Percentiles rank a stretch among this genome's conserved stretches.
Conservation (phyloP, 2,888 invertebrate genomes). For the Volucella inanis region DNA sequence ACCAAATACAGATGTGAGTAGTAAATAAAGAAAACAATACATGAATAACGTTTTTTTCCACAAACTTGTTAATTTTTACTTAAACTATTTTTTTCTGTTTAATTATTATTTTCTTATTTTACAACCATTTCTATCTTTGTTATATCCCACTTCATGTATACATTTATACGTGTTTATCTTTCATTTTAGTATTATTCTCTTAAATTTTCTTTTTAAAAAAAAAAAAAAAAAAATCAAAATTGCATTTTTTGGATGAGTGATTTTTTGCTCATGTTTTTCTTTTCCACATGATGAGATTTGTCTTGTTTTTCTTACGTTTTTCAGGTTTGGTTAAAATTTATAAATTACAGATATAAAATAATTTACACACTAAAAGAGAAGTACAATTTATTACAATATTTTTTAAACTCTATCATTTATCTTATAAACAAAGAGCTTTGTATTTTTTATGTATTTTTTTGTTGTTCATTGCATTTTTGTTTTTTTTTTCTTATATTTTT, state of each 20-base stretch:
- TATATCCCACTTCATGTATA: slow-evolving; percentile 11
- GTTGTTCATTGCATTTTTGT: slow-evolving; percentile 1
- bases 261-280: slow-evolving; percentile 30
- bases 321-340: slow-evolving; percentile 20
- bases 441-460: neutral
- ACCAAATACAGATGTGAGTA: neutral
- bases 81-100: slow-evolving; percentile 44
- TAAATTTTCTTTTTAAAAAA: slow-evolving; percentile 36
- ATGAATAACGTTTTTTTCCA: slow-evolving; percentile 15
- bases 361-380: slow-evolving; percentile 69
- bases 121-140: slow-evolving; percentile 43
- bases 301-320: neutral
- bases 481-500: neutral
- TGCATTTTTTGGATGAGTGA: slow-evolving; percentile 49
- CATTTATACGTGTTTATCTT: slow-evolving; percentile 18
- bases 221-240: slow-evolving; percentile 59
- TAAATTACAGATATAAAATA: slow-evolving; percentile 70
- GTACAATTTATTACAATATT: slow-evolving; percentile 44
- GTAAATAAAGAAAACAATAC: slow-evolving; percentile 7
- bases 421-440: slow-evolving; percentile 57
- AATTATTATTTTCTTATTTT: slow-evolving; percentile 50
- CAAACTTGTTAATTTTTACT: slow-evolving; percentile 64
- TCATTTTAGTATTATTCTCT: neutral
- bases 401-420: slow-evolving; percentile 51
- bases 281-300: slow-evolving; percentile 22